Conservation (phyloP, 2,888 invertebrate genomes). For the Scaptomyza reducta region DNA sequence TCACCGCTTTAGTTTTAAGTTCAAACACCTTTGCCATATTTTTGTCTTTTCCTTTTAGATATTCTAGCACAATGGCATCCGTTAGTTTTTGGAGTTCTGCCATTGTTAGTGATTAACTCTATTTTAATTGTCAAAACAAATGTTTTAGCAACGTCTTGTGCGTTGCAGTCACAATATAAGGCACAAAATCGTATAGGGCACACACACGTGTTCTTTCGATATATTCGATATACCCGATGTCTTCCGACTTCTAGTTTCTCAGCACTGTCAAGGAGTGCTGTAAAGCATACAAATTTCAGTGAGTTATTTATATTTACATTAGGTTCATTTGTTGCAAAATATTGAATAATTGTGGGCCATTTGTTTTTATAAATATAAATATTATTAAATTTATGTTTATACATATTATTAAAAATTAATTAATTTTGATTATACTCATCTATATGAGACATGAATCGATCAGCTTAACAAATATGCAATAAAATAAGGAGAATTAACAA, state of each 20-base stretch:
- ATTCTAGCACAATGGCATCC: slow-evolving; percentile 88
- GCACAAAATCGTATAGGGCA: slow-evolving; percentile 29
- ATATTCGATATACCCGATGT: slow-evolving; percentile 27
- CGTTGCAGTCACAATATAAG: slow-evolving; percentile 32
- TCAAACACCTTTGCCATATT: slow-evolving; percentile 88
- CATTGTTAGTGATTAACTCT: slow-evolving; percentile 79
- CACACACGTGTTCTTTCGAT: slow-evolving; percentile 59
- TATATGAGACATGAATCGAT: too few relatives aligned
- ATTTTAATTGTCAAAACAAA: slow-evolving; percentile 9
- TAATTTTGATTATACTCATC: too few relatives aligned
- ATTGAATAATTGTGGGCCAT: too few relatives aligned
- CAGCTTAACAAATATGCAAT: too few relatives aligned
- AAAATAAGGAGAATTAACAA: too few relatives aligned
- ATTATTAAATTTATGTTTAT: not conserved
- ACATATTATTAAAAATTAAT: too few relatives aligned
- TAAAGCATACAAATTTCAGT: not conserved
- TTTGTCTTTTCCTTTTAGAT: slow-evolving; percentile 87
- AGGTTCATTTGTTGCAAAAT: too few relatives aligned
- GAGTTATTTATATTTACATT: not conserved
- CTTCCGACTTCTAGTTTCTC: slow-evolving; percentile 16
- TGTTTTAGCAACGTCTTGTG: slow-evolving; percentile 21
- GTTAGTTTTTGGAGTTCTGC: slow-evolving; percentile 84
- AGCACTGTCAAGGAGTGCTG: slow-evolving; percentile 36
- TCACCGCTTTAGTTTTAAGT: slow-evolving; percentile 90
- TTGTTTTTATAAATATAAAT: not conserved